These are phyloP conservation scores for Luperina testacea DNA, from an alignment of 2,888 invertebrate species.

Conservation along the genomic window DNA sequence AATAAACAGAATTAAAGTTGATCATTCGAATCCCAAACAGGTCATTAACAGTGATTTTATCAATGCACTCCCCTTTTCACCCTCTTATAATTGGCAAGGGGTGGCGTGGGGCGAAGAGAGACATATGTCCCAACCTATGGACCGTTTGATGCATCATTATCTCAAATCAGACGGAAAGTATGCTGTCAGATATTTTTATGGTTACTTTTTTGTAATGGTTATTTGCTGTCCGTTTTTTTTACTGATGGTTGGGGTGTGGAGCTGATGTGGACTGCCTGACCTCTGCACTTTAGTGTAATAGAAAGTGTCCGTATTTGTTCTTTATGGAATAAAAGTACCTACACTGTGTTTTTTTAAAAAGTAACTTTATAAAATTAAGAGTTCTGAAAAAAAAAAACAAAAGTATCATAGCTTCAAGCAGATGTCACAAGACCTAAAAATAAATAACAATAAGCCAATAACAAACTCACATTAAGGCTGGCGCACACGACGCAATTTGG, in stretches of 20 bases:
- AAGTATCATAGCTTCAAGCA: neutral
- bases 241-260: neutral
- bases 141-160: constrained; percentile 77
- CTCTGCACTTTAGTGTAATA: neutral
- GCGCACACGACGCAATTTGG: constrained; percentile 68
- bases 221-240: constrained; percentile 6
- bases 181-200: constrained; percentile 69
- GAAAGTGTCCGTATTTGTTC: neutral
- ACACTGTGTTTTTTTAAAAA: neutral
- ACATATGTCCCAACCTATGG: constrained; percentile 79
- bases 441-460: constrained; percentile 37
- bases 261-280: neutral
- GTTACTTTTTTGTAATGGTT: constrained; percentile 3
- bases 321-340: neutral
- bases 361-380: neutral
- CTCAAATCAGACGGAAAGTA: constrained; percentile 79
- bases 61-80: constrained; percentile 53
- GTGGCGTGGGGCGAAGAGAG: constrained; percentile 73
- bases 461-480: constrained; percentile 60
- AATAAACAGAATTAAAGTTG: constrained; percentile 37
- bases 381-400: neutral
- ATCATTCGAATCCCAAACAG: constrained; percentile 42
- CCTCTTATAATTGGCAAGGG: constrained; percentile 76
- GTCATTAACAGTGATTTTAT: constrained; percentile 63
- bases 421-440: constrained; percentile 9